Conservation (phyloP, 2,888 invertebrate genomes). For the Ypsolopha sequella region DNA sequence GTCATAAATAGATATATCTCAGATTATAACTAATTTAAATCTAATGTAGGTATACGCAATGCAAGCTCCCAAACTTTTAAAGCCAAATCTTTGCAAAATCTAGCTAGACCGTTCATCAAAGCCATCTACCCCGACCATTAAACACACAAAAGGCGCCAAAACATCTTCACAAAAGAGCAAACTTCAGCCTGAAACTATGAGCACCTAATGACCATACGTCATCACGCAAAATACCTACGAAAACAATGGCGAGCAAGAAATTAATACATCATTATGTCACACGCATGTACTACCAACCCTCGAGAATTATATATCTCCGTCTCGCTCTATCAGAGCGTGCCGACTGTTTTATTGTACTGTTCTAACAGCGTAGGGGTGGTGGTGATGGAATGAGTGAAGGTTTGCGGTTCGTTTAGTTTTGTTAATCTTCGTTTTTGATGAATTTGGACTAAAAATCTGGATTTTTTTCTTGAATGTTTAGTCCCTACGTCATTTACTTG, state of each 20-base stretch:
- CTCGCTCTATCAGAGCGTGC: constrained; percentile 9
- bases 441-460: constrained; percentile 45
- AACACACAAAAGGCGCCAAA: constrained; percentile 40
- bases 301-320: constrained; percentile 7
- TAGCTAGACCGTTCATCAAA: constrained; percentile 37
- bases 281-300: constrained; percentile 32
- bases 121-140: constrained; percentile 46
- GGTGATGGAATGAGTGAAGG: constrained; percentile 40
- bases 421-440: constrained; percentile 51
- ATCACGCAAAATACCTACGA: constrained; percentile 62
- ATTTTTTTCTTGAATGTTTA: neutral
- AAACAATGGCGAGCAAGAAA: constrained; percentile 68
- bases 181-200: constrained; percentile 62
- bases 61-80: neutral
- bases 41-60: too few relatives aligned
- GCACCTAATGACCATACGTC: constrained; percentile 69
- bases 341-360: neutral
- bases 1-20: too few relatives aligned
- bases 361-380: constrained; percentile 1
- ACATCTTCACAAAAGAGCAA: constrained; percentile 27
- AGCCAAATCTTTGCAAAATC: neutral
- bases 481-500: too few relatives aligned
- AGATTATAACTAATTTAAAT: too few relatives aligned
- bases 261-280: constrained; percentile 72
- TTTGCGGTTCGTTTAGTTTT: constrained; percentile 48